Evolutionary conservation across 2,888 invertebrate species (phyloP), one percentile per base, ranked within the genome.

Genomic region (Ichneumoninae sp.): DNA sequence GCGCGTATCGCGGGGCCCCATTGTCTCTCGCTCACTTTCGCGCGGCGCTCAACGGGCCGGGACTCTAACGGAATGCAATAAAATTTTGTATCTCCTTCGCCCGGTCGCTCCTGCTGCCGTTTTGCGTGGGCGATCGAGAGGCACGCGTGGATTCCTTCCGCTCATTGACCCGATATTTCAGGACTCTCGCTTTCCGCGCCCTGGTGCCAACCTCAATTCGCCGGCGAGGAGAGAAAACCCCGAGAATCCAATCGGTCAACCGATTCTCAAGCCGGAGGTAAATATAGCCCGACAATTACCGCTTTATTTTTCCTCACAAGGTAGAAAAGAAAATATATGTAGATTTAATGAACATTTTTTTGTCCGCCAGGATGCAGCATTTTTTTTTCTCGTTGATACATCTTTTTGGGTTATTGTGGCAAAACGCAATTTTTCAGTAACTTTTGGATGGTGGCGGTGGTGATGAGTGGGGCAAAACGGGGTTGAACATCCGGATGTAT

Each of bases 141-240:
- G 40, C 81, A 81, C 81, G 79, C 70, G 79, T 76, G 83, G 83
- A 85, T 85, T 85, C 85, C 85, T 85, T 85, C 83, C 82, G 85
- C 85, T 80, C 85, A 52, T 85, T 85, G 85, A 85, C 85, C 85
- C 85, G 85, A 85, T 83, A 85, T 85, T 83, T 73, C 80, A 80
- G 44, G 80, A 83, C 85, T 83, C 68, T 68, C 75, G 77, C 73
- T 85, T 77, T 85, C 75, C 69, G 75, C 69, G 36, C 26, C 60
- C 33, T 47, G 57, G 66, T 74, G 71, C 75, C 73, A 81, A 86
- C 83, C 81, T 66, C 30, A 33, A 33, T 63, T 63, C 26, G 16
- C 5, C 30, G 26, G 26, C 30, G 0, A 30, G 1, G n/a, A 26
- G 26, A 30, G 60, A 60, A 19, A 13, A 52, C 83, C 73, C 26